phyloP scores from a whole-genome alignment of 2,888 invertebrate species.

The Saturnia pavonia region DNA sequence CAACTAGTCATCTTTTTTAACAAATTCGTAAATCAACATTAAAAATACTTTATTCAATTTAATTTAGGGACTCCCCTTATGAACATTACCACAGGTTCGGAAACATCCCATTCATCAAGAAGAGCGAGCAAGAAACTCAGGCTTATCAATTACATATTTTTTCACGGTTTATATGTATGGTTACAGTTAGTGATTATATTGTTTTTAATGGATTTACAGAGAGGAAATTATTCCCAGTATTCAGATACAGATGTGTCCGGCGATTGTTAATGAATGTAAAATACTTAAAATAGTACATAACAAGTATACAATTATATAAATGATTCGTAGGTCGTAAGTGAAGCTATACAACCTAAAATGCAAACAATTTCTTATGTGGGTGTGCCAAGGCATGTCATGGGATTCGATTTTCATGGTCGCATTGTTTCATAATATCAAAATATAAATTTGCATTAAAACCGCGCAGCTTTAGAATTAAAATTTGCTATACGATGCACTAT shows the following conservation, averaged over 20 bases:
- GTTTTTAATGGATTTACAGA: too few species aligned
- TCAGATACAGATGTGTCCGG: too few species aligned
- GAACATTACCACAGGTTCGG: too few species aligned
- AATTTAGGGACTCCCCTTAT: too few species aligned
- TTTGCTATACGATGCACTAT: neutral
- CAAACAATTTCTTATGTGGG: slow-evolving; percentile 7
- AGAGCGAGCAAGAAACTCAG: too few species aligned
- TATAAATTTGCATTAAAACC: neutral
- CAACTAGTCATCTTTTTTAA: neutral
- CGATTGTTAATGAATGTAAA: too few species aligned
- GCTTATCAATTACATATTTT: too few species aligned
- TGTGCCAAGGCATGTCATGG: neutral
- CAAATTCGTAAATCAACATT: too few species aligned
- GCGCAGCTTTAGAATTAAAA: neutral
- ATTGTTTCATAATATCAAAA: slow-evolving; percentile 5
- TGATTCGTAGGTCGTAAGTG: neutral
- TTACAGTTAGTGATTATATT: too few species aligned
- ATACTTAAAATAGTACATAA: neutral
- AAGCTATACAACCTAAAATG: neutral
- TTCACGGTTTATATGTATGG: too few species aligned
- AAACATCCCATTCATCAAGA: too few species aligned
- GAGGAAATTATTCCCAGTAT: too few species aligned
- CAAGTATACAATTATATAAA: neutral
- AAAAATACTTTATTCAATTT: neutral
- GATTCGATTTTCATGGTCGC: slow-evolving; percentile 8